Evolutionary conservation across 2,888 invertebrate species (phyloP), one percentile per base, ranked within the genome.

Genomic region (Augochlorella aurata): DNA sequence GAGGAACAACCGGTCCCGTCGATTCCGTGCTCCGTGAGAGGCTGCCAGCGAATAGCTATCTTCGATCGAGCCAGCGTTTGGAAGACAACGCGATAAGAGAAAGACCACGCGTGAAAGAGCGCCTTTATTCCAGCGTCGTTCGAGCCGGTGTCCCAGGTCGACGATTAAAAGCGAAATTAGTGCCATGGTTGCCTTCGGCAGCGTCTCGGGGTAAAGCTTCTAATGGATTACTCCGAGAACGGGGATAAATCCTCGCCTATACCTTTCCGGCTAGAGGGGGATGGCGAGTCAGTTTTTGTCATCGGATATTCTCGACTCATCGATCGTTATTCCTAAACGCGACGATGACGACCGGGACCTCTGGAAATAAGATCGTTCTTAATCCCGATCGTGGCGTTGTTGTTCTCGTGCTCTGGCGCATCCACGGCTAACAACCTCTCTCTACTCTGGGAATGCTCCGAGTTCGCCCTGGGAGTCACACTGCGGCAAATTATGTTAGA

Each of bases 131-230:
- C 16, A 16, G 54, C 21, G 18, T 45, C n/a, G n/a, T 18, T 29
- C 18, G 16, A 18, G n/a, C 21, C 44, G n/a, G 52, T 38, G 38
- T 52, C 52, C 52, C 52, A 52, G 44, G 45, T 45, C 24, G 24
- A 50, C 50, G 44, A 47, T 68, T 12, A n/a, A 65, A 47, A n/a
- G 16, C 14, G 80, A 54, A 74, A 73, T 67, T 47, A 14, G 24
- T 73, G n/a, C 49, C 69, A 38, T 2, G 29, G 38, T 50, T 52
- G 44, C 38, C 24, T 12, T n/a, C 24, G 1, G 14, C 24, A 2
- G 14, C 24, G 45, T 4, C 79, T 71, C 14, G 16, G 45, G 47
- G 63, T 50, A 50, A n/a, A 50, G 52, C 52, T 8, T 52, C 52
- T 54, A 54, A 54, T 54, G 54, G 21, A 54, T 54, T 54, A 54